Base-by-base conservation (phyloP, 2,888 invertebrate genomes). In the Falcaria lacertinaria region DNA sequence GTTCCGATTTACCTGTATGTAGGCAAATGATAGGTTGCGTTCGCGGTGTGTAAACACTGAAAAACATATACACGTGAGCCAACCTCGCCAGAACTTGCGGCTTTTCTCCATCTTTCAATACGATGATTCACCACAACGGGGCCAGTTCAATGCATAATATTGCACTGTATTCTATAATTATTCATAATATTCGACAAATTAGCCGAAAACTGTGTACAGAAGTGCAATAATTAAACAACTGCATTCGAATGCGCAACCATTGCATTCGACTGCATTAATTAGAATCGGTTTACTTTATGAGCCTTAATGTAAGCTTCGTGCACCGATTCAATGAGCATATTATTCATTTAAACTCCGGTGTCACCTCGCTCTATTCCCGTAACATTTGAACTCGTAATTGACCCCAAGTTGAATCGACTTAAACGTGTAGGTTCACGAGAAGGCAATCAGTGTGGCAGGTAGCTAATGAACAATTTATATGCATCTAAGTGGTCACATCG, bases 51-150 rank as follows among this genome's bases (percentile, higher is more conserved):
- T 66, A 64, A 69, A 69, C 54, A 60, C 50, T 56, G 48, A 50
- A 50, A 60, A 59, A 63, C 57, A 60, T 67, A 67, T 52, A 59
- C 46, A 43, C 53, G 50, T 50, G 57, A 59, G 52, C 57, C 54
- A 48, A 55, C 48, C 43, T 59, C 58, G 40, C 50, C 41, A 36
- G 34, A 44, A 49, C 54, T 46, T 54, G 42, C 60, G 52, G 56
- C 49, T 57, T 58, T 48, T 59, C 54, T 66, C 55, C 50, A 48
- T 63, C 59, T 63, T 47, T 58, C 59, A 48, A 50, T 56, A 49
- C 22, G 6, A 14, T 37, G 25, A 37, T 15, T 37, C 37, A 37
- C 37, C 25, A 8, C 25, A 13, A 25, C 37, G 14, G 17, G 33
- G 14, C n/a, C 4, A 8, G 16, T 16, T n/a, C 11, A 33, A 33